These are phyloP conservation scores for Eurypyga helias DNA, from an alignment of 2,113 vertebrate genomes.

Conservation along the genomic window DNA sequence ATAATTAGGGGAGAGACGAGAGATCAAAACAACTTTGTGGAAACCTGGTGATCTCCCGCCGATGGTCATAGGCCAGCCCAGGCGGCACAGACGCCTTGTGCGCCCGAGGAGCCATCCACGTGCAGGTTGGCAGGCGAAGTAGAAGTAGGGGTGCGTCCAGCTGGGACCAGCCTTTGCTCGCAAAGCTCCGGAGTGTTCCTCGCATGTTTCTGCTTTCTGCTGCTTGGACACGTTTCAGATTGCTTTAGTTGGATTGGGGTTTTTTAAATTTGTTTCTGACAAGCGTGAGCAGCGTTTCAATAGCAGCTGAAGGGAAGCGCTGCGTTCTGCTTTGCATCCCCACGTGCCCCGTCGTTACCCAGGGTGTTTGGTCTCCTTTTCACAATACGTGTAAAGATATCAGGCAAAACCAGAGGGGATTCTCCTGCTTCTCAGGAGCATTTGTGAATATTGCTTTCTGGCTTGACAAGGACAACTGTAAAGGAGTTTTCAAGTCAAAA, in stretches of 20 bases:
- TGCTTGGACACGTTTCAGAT: background rate
- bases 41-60: background rate
- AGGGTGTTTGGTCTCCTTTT: rapidly evolving
- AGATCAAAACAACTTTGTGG: background rate
- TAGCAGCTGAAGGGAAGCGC: rapidly evolving
- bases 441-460: background rate
- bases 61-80: background rate
- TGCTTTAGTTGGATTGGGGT: background rate
- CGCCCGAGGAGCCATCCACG: background rate
- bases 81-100: rapidly evolving
- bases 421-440: background rate
- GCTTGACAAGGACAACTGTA: background rate
- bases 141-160: background rate
- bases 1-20: background rate
- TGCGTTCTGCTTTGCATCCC: background rate
- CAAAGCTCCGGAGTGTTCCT: background rate
- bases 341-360: rapidly evolving
- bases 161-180: background rate
- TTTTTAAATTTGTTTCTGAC: background rate
- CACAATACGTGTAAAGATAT: background rate
- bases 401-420: background rate
- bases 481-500: background rate
- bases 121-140: background rate
- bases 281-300: rapidly evolving
- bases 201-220: background rate